A percentile compares a stretch with the other conserved stretches of the same genome.
Evolutionary conservation across 1,140 invertebrate genomes (phyloP).

Genomic region (Charaxes varanes): DNA sequence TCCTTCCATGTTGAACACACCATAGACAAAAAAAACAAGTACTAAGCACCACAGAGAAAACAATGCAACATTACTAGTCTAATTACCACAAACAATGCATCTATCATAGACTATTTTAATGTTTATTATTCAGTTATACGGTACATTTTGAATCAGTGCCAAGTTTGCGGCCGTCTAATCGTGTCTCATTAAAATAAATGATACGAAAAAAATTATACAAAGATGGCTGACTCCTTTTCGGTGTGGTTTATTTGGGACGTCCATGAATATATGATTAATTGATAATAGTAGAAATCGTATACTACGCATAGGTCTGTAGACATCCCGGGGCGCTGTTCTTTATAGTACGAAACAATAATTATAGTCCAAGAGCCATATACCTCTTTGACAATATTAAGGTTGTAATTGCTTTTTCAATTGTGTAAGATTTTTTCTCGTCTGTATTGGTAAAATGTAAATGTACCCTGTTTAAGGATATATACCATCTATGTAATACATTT

Average conservation of each 20-base stretch:
- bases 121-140: too few species aligned
- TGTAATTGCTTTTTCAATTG: background rate
- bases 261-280: conserved; percentile 4
- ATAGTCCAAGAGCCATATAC: conserved; percentile 1
- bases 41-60: too few species aligned
- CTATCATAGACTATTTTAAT: too few species aligned
- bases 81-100: too few species aligned
- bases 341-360: conserved; percentile 6
- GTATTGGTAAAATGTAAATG: background rate
- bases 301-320: background rate
- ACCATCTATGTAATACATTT: too few species aligned
- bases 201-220: conserved; percentile 8
- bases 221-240: conserved; percentile 9
- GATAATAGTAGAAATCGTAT: conserved; percentile 6
- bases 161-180: conserved; percentile 4
- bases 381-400: background rate
- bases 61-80: too few species aligned
- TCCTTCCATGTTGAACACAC: too few species aligned
- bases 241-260: conserved; percentile 15
- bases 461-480: too few species aligned
- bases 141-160: conserved; percentile 5
- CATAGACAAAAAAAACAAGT: too few species aligned
- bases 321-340: conserved; percentile 8
- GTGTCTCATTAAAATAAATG: conserved; percentile 17
- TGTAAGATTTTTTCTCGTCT: background rate